phyloP scores from a whole-genome alignment of 1,140 invertebrate genomes.

The Aradophagus sp. region DNA sequence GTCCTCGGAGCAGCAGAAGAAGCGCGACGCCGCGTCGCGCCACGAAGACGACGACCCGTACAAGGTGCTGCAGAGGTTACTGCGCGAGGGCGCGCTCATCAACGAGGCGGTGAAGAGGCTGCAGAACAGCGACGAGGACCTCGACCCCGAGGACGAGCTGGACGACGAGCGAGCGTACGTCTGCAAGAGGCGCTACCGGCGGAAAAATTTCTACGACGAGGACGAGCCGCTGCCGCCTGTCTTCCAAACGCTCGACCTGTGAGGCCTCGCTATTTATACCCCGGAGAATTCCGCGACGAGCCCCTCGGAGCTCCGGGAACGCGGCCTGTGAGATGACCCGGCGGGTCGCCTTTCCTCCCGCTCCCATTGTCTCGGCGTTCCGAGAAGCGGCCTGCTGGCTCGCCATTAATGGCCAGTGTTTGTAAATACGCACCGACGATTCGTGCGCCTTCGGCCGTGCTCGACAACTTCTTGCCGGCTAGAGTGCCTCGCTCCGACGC shows the following conservation, averaged over 20 bases:
- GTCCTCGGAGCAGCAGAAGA: slow-evolving; percentile 58
- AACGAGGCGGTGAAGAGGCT: slow-evolving; percentile 82
- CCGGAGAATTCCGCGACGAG: not conserved
- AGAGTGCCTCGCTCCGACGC: slow-evolving; percentile 25
- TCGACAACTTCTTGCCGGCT: slow-evolving; percentile 47
- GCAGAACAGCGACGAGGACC: slow-evolving; percentile 72
- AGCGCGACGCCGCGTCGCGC: slow-evolving; percentile 45
- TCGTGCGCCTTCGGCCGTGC: slow-evolving; percentile 62
- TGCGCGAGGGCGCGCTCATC: slow-evolving; percentile 81
- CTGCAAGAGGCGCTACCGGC: slow-evolving; percentile 65
- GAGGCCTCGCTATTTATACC: not conserved
- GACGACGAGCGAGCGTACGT: slow-evolving; percentile 65
- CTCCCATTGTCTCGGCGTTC: slow-evolving; percentile 33
- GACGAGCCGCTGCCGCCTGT: slow-evolving; percentile 60
- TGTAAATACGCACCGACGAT: slow-evolving; percentile 68
- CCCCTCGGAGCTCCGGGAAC: too few relatives aligned
- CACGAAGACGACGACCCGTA: slow-evolving; percentile 78
- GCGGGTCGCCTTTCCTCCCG: too few relatives aligned
- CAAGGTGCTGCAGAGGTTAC: slow-evolving; percentile 79
- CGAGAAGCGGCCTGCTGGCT: slow-evolving; percentile 47
- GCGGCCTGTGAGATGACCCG: too few relatives aligned
- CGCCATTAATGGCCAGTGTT: slow-evolving; percentile 68
- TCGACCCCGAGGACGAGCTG: slow-evolving; percentile 72
- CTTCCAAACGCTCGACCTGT: slow-evolving; percentile 62
- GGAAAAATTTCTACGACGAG: slow-evolving; percentile 40